These are phyloP conservation scores for Neodiprion pinetum DNA, from an alignment of 1,140 invertebrate genomes.

Conservation along the genomic window DNA sequence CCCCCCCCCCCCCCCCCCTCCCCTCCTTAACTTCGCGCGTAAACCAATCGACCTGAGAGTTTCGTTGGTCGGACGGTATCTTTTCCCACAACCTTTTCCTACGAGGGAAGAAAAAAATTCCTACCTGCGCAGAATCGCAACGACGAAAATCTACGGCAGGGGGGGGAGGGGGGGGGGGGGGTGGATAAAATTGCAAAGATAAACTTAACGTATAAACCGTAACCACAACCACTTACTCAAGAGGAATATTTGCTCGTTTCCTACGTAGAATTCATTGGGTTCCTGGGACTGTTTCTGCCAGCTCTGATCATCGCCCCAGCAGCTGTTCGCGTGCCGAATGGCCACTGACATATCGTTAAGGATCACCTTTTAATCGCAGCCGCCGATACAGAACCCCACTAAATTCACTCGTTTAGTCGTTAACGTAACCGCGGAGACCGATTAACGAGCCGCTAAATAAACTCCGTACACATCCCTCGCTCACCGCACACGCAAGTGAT, in stretches of 20 bases:
- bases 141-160: neutral
- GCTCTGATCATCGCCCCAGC: neutral
- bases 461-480: neutral
- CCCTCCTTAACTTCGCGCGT: neutral
- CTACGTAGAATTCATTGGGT: too few relatives aligned
- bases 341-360: neutral
- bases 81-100: too few relatives aligned
- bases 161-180: neutral
- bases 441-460: neutral
- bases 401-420: neutral
- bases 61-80: neutral
- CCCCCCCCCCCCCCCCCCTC: too few relatives aligned
- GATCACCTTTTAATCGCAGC: neutral
- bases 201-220: slow-evolving; percentile 24
- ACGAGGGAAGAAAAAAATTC: too few relatives aligned
- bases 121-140: too few relatives aligned
- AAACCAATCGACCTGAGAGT: neutral
- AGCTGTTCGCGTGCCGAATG: neutral
- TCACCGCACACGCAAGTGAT: neutral
- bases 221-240: slow-evolving; percentile 25
- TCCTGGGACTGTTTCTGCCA: too few relatives aligned
- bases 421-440: neutral
- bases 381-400: neutral
- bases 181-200: neutral
- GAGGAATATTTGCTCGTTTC: neutral